phyloP scores from a whole-genome alignment of 2,113 vertebrate genomes.

The Hippolais icterina region DNA sequence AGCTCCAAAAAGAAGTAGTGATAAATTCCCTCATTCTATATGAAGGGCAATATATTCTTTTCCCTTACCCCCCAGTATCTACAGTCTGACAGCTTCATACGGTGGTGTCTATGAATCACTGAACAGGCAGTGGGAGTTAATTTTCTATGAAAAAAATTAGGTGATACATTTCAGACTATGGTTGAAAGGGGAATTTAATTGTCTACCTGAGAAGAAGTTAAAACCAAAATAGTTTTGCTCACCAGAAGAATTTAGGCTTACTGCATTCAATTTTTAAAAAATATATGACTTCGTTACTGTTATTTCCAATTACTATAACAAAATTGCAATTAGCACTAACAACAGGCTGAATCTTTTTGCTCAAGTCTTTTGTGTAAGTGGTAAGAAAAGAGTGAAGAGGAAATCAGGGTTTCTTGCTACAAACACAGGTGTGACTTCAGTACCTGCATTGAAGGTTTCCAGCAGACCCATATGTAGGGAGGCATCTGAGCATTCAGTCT shows the following conservation, averaged over 20 bases:
- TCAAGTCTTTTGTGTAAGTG: neutral
- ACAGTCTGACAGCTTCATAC: neutral
- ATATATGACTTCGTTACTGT: neutral
- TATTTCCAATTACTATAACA: neutral
- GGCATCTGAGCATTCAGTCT: constrained; percentile 60
- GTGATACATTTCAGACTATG: neutral
- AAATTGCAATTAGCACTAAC: neutral
- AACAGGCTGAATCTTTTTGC: neutral
- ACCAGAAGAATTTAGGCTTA: neutral
- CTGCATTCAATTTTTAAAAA: neutral
- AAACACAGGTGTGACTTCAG: neutral
- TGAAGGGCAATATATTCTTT: neutral
- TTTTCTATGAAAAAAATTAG: neutral
- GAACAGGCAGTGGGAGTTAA: constrained; percentile 10
- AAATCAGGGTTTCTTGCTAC: neutral
- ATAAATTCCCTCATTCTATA: neutral
- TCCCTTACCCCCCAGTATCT: neutral
- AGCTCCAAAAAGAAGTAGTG: neutral
- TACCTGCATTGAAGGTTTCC: constrained; percentile 9
- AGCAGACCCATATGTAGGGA: neutral
- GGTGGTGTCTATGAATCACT: neutral
- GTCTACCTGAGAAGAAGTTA: constrained; percentile 20
- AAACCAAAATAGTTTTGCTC: neutral
- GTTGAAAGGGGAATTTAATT: neutral
- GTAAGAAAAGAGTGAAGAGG: neutral